Percentiles rank a stretch among this genome's conserved stretches.
Conservation (phyloP, 1,140 invertebrate genomes). For the Pseudoatta argentina region DNA sequence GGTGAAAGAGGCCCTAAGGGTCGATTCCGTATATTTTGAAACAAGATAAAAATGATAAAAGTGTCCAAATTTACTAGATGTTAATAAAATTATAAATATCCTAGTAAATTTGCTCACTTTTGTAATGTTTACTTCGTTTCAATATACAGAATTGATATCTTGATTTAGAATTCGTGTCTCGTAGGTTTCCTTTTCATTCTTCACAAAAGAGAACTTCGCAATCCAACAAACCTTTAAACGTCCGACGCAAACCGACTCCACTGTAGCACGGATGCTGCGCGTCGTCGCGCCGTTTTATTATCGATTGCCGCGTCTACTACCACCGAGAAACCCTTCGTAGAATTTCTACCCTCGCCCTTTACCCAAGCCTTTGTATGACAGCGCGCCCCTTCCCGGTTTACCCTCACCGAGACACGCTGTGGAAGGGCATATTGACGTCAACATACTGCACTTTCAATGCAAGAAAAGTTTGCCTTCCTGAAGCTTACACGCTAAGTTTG, state of each 20-base stretch:
- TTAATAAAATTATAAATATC: too few relatives aligned
- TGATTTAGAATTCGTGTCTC: neutral
- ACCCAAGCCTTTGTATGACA: constrained; percentile 66
- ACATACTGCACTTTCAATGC: constrained; percentile 40
- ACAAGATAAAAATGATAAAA: too few relatives aligned
- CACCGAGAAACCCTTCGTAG: constrained; percentile 65
- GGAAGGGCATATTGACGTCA: constrained; percentile 38
- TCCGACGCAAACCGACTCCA: constrained; percentile 36
- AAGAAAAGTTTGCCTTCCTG: constrained; percentile 19
- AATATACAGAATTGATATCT: too few relatives aligned
- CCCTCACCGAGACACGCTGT: constrained; percentile 19
- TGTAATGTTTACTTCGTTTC: too few relatives aligned
- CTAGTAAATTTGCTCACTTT: too few relatives aligned
- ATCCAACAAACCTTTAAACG: constrained; percentile 30
- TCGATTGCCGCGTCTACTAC: constrained; percentile 79
- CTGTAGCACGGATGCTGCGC: constrained; percentile 80
- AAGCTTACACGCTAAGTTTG: constrained; percentile 12
- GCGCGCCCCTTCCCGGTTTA: constrained; percentile 65
- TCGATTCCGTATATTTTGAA: too few relatives aligned
- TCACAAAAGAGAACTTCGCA: neutral
- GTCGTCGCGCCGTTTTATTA: constrained; percentile 81
- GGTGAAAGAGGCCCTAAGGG: too few relatives aligned
- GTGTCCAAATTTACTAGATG: too few relatives aligned
- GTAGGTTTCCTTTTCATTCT: neutral
- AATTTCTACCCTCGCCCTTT: constrained; percentile 65